Evolutionary conservation across 1,140 invertebrate genomes (phyloP), one percentile per base, ranked within the genome.

Genomic region (Nomia melanderi): DNA sequence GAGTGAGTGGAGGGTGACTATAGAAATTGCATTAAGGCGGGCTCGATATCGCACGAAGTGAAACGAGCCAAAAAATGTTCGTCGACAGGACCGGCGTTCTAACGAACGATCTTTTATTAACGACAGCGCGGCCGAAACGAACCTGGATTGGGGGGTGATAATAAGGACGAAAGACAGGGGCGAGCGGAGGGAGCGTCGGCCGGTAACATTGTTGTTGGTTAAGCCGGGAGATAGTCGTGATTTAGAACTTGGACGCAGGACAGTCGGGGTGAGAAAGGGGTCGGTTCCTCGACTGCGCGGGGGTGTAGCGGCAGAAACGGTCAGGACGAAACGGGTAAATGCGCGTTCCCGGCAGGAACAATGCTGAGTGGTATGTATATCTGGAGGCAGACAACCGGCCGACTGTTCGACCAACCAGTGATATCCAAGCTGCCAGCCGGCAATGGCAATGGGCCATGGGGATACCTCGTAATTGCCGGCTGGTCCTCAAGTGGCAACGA

Each of bases 391-490:
- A 79, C 78, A 78, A 73, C 47, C 77, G 69, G 72, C 67, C 63
- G 63, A 66, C 72, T 39, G n/a, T 75, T 65, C 77, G 70, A 60
- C 83, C 69, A 67, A 79, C 80, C 82, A 53, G 57, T 80, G 80
- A 81, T 71, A 69, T 77, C 67, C 79, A 84, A 78, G 44, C 73
- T 84, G 56, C 72, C 82, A 77, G 53, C 66, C 66, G 62, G 79
- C 82, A 78, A 82, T 88, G 86, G 86, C 86, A 88, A 88, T 81
- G 84, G 84, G 82, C 86, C 86, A 82, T 87, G 81, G 82, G 82
- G 86, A 87, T 84, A 60, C 73, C 75, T 82, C 66, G 86, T 87
- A 87, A 86, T 87, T 88, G 79, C 79, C 76, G 79, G 72, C 64
- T 74, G 85, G 84, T 87, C 74, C 79, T 88, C 84, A 84, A 88